These are phyloP conservation scores for Spea multiplicata DNA, from an alignment of 2,113 vertebrate species.

Conservation along the genomic window DNA sequence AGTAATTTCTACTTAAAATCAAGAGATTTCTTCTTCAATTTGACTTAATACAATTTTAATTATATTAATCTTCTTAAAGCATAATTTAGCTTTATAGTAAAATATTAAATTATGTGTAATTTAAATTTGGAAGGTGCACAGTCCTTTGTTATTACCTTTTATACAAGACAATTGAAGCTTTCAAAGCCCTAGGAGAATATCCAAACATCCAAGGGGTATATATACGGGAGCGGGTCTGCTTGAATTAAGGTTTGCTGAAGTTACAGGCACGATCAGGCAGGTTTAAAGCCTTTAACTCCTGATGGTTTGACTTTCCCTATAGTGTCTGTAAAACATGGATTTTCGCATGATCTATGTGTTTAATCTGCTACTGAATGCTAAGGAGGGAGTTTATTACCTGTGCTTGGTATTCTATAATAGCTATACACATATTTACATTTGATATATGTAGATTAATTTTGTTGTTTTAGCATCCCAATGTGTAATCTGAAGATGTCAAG, in stretches of 20 bases:
- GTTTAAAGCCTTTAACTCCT: neutral
- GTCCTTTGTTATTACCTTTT: neutral
- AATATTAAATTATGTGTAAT: neutral
- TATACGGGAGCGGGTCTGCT: neutral
- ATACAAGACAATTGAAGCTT: neutral
- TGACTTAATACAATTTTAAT: constrained; percentile 13
- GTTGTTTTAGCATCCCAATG: too few relatives aligned
- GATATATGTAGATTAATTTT: too few relatives aligned
- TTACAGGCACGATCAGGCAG: neutral
- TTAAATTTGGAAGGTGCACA: neutral
- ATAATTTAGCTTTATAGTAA: constrained; percentile 7
- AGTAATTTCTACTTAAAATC: neutral
- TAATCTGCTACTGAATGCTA: too few relatives aligned
- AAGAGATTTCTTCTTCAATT: neutral
- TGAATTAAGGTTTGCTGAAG: neutral
- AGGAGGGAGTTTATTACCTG: too few relatives aligned
- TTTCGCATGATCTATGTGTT: too few relatives aligned
- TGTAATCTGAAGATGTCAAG: too few relatives aligned
- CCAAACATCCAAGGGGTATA: neutral
- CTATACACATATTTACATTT: too few relatives aligned
- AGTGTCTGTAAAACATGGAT: neutral
- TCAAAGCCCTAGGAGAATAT: neutral
- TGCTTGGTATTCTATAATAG: too few relatives aligned
- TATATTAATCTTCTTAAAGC: neutral
- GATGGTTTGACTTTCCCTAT: too few relatives aligned